Evolutionary conservation across 1,140 invertebrate genomes (phyloP), one percentile per base, ranked within the genome.

Genomic region (Aphelenchoides fujianensis): DNA sequence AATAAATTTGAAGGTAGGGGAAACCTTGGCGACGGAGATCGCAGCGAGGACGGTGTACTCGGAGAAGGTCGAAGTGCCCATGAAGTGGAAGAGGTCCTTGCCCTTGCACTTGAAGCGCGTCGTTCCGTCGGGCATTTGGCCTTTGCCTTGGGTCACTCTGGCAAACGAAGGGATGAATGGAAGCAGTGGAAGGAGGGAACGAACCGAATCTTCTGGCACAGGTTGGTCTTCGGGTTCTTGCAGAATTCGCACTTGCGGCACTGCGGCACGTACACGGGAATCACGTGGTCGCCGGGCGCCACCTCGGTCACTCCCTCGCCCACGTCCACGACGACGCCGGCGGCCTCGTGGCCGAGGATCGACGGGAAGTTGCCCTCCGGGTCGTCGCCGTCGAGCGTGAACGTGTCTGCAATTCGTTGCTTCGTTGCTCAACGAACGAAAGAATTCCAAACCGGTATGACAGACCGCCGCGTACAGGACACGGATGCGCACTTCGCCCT

Each of bases 41-140:
- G 95, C 95, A 78, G 92, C 90, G 72, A 98, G 93, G 9, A 98
- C 96, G 3, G 95, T 98, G 84, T 97, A 99, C 86, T 99, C 92
- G 76, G 91, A 91, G 84, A 98, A 99, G 0, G 94, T 95, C 2
- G 94, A 97, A 74, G 92, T 94, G 19, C 96, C 96, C 96, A 99
- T 98, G 79, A 97, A 99, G 85, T 98, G 95, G 82, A 88, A 94
- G 0, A 99, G 71, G 32, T 88, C 87, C 87, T 95, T 87, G 9
- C 94, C 95, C 69, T 95, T 94, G 86, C 94, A 97, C 12, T 89
- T 91, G 85, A 98, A 97, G 12, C 88, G 74, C 32, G 69, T 75
- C 1, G 94, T 97, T 19, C 94, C 95, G 89, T 98, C 93, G 7
- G 95, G 96, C 94, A 98, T 95, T 0, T 96, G 72, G 59, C 88